Evolutionary conservation across 92 coral and sea anemone species (phyloP), one percentile per base, ranked within the genome.

Genomic region (Nematostella vectensis): DNA sequence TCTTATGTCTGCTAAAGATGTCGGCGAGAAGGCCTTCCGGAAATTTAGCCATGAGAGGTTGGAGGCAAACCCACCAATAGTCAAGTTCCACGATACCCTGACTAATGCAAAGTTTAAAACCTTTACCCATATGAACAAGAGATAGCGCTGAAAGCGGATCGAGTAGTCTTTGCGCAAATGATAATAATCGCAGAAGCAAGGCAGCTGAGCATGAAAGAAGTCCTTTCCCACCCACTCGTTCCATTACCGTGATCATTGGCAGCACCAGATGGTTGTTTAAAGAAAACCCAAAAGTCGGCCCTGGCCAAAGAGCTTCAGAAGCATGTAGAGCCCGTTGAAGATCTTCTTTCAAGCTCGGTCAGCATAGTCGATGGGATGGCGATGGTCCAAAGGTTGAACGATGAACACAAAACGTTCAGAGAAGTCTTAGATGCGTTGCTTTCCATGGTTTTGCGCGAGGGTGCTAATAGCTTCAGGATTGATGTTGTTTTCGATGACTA

Each of bases 221-320:
- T 48, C 3, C 56, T 70, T 13, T 19, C 29, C 2, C 68, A 60
- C 37, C 50, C 45, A 2, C 61, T 70, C 0, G 69, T 67, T 9
- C 76, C 76, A 10, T 40, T 70, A 20, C 69, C 69, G 9, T 70
- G 69, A 61, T 70, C 76, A n/a, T 39, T 70, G 3, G 49, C 61
- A 11, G 15, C 42, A 36, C 9, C 42, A 36, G 42, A 36, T 36
- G n/a, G n/a, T n/a, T n/a, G n/a, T n/a, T n/a, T n/a, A n/a, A n/a
- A n/a, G n/a, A n/a, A n/a, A n/a, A n/a, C n/a, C n/a, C n/a, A n/a
- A n/a, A n/a, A n/a, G n/a, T n/a, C n/a, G n/a, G n/a, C n/a, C n/a
- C n/a, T n/a, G n/a, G n/a, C n/a, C n/a, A n/a, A n/a, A n/a, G n/a
- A n/a, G n/a, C n/a, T n/a, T n/a, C n/a, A n/a, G n/a, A n/a, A n/a